These are phyloP conservation scores for Rambutsinella grinnellia DNA, from an alignment of 2,888 invertebrate genomes.

Conservation along the genomic window DNA sequence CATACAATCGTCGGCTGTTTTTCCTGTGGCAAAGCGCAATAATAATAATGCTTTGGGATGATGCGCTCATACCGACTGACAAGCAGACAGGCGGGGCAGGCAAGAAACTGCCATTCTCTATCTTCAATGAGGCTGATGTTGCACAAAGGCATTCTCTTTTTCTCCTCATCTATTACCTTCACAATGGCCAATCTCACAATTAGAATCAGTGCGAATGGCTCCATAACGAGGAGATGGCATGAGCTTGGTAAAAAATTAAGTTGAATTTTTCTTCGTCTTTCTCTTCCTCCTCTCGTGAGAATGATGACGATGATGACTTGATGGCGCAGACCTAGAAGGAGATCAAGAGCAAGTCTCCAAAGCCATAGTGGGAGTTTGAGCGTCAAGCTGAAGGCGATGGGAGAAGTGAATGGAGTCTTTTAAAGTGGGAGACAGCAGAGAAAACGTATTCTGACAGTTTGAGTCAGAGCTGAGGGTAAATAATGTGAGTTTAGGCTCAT, in stretches of 20 bases:
- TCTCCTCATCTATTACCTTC: too few species aligned
- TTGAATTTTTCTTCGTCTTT: too few species aligned
- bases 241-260: too few species aligned
- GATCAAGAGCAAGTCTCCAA: not conserved
- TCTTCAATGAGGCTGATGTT: not conserved
- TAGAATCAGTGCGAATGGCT: too few species aligned
- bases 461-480: constrained; percentile 43
- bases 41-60: not conserved
- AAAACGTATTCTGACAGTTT: constrained; percentile 46
- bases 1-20: not conserved
- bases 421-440: constrained; percentile 10
- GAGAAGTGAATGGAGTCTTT: not conserved
- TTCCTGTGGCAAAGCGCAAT: not conserved
- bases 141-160: not conserved
- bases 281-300: not conserved
- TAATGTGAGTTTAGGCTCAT: constrained; percentile 44
- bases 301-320: constrained; percentile 9
- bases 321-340: not conserved
- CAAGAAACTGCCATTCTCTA: constrained; percentile 3
- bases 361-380: too few species aligned
- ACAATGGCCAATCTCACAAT: too few species aligned
- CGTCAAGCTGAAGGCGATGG: not conserved
- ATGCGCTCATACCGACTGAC: constrained; percentile 1
- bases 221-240: too few species aligned
- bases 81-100: constrained; percentile 27